Percentiles rank a stretch among this genome's conserved stretches.
Evolutionary conservation across 2,888 invertebrate species (phyloP).

Genomic region (Andrena hattorfiana): DNA sequence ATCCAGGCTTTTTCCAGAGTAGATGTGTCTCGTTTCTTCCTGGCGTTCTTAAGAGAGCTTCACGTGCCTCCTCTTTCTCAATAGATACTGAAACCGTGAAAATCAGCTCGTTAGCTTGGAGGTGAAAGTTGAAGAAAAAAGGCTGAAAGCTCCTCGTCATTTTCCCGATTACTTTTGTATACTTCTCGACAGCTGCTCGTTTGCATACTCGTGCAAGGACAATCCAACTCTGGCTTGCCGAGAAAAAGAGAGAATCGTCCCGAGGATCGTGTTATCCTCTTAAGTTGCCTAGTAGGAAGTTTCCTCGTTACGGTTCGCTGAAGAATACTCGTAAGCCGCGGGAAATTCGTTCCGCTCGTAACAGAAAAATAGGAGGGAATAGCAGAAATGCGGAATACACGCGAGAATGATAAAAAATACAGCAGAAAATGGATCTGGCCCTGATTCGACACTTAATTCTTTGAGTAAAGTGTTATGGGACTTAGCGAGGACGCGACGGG

Average conservation of each 20-base stretch:
- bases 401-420: neutral
- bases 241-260: constrained; percentile 5
- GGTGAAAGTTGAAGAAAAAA: no score
- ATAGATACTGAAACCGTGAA: no score
- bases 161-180: neutral
- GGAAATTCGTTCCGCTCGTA: constrained; percentile 42
- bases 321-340: constrained; percentile 35
- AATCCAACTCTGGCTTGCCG: neutral
- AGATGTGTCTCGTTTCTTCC: neutral
- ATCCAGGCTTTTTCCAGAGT: neutral
- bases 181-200: neutral
- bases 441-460: constrained; percentile 42
- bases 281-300: constrained; percentile 41
- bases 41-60: no score
- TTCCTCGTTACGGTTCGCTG: constrained; percentile 52
- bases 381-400: neutral
- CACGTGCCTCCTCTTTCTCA: no score
- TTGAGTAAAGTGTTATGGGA: constrained; percentile 16
- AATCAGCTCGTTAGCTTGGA: no score
- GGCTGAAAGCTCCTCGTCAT: no score
- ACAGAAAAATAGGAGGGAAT: constrained; percentile 4
- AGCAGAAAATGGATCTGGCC: neutral
- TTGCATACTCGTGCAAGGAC: constrained; percentile 20
- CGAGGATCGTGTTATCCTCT: constrained; percentile 29
- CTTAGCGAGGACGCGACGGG: neutral